Percentiles rank a stretch among this genome's conserved stretches.
phyloP scores from a whole-genome alignment of 2,888 invertebrate species.

The Pheosia gnoma region DNA sequence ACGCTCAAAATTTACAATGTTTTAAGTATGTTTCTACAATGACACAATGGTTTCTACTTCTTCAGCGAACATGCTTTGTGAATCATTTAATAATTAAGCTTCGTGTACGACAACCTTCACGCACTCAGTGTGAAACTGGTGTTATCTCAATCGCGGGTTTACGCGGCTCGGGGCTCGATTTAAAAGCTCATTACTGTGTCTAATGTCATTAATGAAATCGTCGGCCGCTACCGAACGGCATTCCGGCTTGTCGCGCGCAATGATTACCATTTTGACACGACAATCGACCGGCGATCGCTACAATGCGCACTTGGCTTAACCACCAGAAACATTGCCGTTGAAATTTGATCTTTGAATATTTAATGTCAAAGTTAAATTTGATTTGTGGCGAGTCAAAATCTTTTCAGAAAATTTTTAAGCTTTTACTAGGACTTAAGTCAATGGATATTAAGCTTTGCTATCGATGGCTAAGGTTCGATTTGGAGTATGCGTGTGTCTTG shows the following conservation, averaged over 20 bases:
- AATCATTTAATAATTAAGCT: neutral
- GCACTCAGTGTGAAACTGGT: slow-evolving; percentile 17
- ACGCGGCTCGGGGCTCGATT: slow-evolving; percentile 41
- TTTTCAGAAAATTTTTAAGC: slow-evolving; percentile 11
- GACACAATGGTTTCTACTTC: too few species aligned
- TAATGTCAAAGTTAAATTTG: slow-evolving; percentile 7
- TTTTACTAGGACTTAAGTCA: slow-evolving; percentile 3
- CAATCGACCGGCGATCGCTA: slow-evolving; percentile 35
- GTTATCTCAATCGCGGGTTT: slow-evolving; percentile 42
- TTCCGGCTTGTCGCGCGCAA: slow-evolving; percentile 59
- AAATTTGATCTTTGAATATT: slow-evolving; percentile 8
- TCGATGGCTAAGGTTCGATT: slow-evolving; percentile 40
- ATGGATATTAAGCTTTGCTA: slow-evolving; percentile 10
- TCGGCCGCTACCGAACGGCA: slow-evolving; percentile 69
- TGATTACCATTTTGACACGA: slow-evolving; percentile 53
- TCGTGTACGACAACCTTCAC: slow-evolving; percentile 31
- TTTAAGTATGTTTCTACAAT: too few species aligned
- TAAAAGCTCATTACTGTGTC: slow-evolving; percentile 70
- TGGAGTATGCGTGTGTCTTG: slow-evolving; percentile 27
- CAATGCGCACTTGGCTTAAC: slow-evolving; percentile 28
- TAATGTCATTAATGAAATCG: slow-evolving; percentile 76
- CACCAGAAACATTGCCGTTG: slow-evolving; percentile 8
- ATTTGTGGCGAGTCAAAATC: neutral
- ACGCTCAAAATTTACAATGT: too few species aligned
- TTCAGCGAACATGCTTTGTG: too few species aligned